These are phyloP conservation scores for Helobdella robusta DNA, from an alignment of 2,888 invertebrate genomes.

Conservation along the genomic window DNA sequence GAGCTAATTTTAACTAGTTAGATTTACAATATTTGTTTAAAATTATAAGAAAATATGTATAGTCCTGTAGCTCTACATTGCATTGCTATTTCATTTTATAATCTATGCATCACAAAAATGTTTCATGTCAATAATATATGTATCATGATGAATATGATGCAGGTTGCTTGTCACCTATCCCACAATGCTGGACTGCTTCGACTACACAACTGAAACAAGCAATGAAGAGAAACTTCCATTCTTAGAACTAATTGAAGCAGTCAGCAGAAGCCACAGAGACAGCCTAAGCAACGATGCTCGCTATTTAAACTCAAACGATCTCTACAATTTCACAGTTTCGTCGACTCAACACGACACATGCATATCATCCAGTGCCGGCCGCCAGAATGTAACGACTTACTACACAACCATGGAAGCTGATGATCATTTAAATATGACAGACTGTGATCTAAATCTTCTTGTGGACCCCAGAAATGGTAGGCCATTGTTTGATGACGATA, in stretches of 20 bases:
- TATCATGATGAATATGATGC: too few species aligned
- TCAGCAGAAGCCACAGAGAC: slow-evolving; percentile 19
- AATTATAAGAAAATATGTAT: too few species aligned
- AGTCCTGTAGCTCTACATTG: too few species aligned
- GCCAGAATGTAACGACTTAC: too few species aligned
- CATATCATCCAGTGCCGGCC: too few species aligned
- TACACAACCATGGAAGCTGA: slow-evolving; percentile 8
- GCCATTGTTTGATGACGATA: slow-evolving; percentile 56
- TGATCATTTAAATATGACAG: slow-evolving; percentile 10
- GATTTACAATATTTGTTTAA: too few species aligned
- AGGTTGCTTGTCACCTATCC: too few species aligned
- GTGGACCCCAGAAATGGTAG: slow-evolving; percentile 84
- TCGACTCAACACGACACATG: not conserved
- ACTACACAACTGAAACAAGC: slow-evolving; percentile 19
- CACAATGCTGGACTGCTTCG: slow-evolving; percentile 13
- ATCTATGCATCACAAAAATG: too few species aligned
- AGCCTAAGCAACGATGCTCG: not conserved
- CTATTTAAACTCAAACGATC: not conserved
- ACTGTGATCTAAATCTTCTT: slow-evolving; percentile 48
- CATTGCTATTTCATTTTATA: too few species aligned
- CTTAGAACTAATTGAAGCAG: slow-evolving; percentile 18
- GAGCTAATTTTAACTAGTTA: too few species aligned
- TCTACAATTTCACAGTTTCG: not conserved
- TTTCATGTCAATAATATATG: too few species aligned
- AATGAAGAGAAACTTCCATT: slow-evolving; percentile 21